These are phyloP conservation scores for Trematomus bernacchii DNA, from an alignment of 2,797 vertebrate genomes.

Conservation along the genomic window DNA sequence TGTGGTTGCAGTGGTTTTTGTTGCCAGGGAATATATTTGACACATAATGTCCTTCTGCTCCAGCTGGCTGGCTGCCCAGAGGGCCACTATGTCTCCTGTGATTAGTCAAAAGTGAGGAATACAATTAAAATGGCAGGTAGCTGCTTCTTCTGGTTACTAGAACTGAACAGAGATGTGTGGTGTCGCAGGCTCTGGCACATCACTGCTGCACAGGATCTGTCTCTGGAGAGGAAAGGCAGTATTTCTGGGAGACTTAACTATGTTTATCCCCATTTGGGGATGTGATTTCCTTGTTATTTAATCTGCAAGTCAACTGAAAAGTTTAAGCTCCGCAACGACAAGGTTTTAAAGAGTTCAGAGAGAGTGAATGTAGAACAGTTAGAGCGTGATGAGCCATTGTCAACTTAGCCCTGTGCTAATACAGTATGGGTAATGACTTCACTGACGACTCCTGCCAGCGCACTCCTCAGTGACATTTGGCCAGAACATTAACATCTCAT, in stretches of 20 bases:
- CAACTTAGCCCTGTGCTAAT: neutral
- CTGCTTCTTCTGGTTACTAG: conserved; percentile 82
- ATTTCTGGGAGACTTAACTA: conserved; percentile 58
- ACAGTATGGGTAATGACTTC: neutral
- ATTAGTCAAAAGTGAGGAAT: conserved; percentile 84
- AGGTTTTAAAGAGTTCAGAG: conserved; percentile 46
- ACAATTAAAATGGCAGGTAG: conserved; percentile 87
- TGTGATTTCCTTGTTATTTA: conserved; percentile 52
- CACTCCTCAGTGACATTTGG: conserved; percentile 11
- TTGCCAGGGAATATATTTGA: conserved; percentile 77
- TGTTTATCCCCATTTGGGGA: conserved; percentile 52
- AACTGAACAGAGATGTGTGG: conserved; percentile 68
- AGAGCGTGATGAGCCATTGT: neutral
- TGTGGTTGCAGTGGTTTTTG: conserved; percentile 49
- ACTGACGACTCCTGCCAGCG: neutral
- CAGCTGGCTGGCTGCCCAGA: conserved; percentile 77
- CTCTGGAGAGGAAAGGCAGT: conserved; percentile 50
- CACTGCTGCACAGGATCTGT: conserved; percentile 27
- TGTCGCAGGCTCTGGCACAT: conserved; percentile 64
- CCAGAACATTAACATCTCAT: neutral
- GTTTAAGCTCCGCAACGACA: conserved; percentile 16
- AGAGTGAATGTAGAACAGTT: neutral
- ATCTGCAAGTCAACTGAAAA: conserved; percentile 56
- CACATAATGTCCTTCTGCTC: conserved; percentile 75
- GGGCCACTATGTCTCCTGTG: conserved; percentile 74